Base-by-base conservation (phyloP, 1,140 invertebrate species). In the Drosophila chauvacae region DNA sequence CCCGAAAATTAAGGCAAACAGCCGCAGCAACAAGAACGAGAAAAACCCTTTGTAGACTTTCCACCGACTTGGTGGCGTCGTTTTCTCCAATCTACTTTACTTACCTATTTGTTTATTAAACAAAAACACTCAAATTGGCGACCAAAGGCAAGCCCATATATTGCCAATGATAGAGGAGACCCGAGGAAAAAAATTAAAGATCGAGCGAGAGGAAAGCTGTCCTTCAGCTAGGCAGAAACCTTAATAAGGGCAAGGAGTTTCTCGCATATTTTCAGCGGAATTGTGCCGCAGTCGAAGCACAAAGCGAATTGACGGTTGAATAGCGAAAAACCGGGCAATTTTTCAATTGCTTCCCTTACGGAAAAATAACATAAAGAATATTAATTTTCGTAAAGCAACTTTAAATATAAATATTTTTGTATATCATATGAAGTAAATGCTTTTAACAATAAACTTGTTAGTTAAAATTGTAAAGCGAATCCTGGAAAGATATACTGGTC, bases 31-130 rank as follows among this genome's bases (percentile, higher is more conserved):
- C 41, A 62, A 62, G 26, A 64, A 26, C 18, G 39, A 33, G 28
- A 51, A 20, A 81, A 70, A 77, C 81, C 78, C 82, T 81, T 85
- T 81, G 70, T 77, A 61, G 68, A 64, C 64, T 59, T 56, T 63
- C 18, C 57, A 28, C 41, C 82, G 82, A 75, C 82, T 87, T 65
- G 44, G 41, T 79, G 83, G 82, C 82, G 82, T 87, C 61, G 62
- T 66, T 76, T 76, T 75, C 68, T 68, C 63, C 51, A 41, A 79
- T 77, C 74, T 62, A 86, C 84, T 85, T 63, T 61, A 56, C 69
- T 71, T 77, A 81, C 72, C 66, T 85, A 80, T 85, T 87, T 86
- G 82, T 86, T 86, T 87, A 86, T 79, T 87, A 76, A 86, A 87
- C 65, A 86, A 87, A 86, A 86, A 79, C 82, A 86, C 79, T 82